These are phyloP conservation scores for Acanthosoma haemorrhoidale DNA, from an alignment of 2,888 invertebrate species.

Conservation along the genomic window DNA sequence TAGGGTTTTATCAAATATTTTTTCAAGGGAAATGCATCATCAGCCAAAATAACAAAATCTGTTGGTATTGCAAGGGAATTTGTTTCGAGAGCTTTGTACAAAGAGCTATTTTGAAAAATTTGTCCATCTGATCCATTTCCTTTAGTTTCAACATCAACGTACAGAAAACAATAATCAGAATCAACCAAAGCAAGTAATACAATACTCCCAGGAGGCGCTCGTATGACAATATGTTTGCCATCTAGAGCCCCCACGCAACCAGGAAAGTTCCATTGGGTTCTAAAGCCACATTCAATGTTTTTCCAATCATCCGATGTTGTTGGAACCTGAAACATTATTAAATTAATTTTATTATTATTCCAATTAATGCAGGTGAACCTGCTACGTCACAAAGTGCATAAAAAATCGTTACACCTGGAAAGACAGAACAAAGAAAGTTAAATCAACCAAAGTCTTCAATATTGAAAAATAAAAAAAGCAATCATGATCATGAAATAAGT, in stretches of 20 bases:
- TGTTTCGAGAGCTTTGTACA: conserved; percentile 26
- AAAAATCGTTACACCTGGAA: too few relatives aligned
- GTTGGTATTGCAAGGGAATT: conserved; percentile 23
- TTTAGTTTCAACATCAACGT: conserved; percentile 29
- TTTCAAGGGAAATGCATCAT: conserved; percentile 32
- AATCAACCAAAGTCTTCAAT: neutral
- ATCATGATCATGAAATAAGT: too few relatives aligned
- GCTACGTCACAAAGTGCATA: too few relatives aligned
- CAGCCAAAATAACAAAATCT: conserved; percentile 24
- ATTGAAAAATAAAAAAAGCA: neutral
- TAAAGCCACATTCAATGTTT: conserved; percentile 21
- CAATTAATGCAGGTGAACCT: too few relatives aligned
- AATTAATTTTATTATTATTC: too few relatives aligned
- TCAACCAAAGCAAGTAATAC: neutral
- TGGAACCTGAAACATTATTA: conserved; percentile 20
- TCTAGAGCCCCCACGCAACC: conserved; percentile 30
- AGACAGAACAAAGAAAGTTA: too few relatives aligned
- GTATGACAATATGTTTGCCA: conserved; percentile 11
- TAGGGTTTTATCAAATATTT: conserved; percentile 22
- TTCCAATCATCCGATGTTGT: conserved; percentile 31
- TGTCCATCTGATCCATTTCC: conserved; percentile 23
- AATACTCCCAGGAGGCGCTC: neutral
- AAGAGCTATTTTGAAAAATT: conserved; percentile 26
- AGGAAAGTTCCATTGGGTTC: conserved; percentile 32
- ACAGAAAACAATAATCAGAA: neutral